A percentile compares a stretch with the other conserved stretches of the same genome.
Conservation (phyloP, 2,888 invertebrate species). For the Galerucella calmariensis region DNA sequence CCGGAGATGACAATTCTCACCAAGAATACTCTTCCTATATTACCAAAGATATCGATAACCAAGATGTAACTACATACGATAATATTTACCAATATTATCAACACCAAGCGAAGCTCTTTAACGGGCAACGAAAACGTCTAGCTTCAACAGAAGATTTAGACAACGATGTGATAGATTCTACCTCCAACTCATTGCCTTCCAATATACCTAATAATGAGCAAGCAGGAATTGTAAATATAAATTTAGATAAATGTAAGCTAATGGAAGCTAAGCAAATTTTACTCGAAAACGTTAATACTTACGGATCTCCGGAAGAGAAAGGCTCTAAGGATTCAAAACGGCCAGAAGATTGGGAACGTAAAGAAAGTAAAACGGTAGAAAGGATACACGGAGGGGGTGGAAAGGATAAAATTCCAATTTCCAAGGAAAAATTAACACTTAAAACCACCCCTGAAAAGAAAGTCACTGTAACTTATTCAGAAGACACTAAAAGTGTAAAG, state of each 20-base stretch:
- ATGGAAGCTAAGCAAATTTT: conserved; percentile 57
- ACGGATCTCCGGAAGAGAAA: conserved; percentile 63
- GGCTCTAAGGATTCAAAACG: conserved; percentile 64
- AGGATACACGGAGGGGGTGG: conserved; percentile 64
- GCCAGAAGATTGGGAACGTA: conserved; percentile 64
- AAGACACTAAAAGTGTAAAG: conserved; percentile 39
- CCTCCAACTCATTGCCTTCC: conserved; percentile 64
- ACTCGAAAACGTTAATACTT: conserved; percentile 52
- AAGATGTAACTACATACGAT: conserved; percentile 61
- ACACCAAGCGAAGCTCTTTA: conserved; percentile 59
- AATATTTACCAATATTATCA: conserved; percentile 61
- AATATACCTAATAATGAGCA: conserved; percentile 61
- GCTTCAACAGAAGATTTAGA: conserved; percentile 66
- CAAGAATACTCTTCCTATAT: conserved; percentile 39
- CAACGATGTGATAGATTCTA: conserved; percentile 58
- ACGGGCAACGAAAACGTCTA: conserved; percentile 61
- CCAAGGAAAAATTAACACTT: conserved; percentile 53
- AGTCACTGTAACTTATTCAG: conserved; percentile 49
- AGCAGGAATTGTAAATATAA: conserved; percentile 58
- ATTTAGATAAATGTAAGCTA: conserved; percentile 57
- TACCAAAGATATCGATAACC: conserved; percentile 54
- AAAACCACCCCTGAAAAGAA: conserved; percentile 54
- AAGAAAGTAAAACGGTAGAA: conserved; percentile 62
- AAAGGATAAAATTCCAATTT: conserved; percentile 55
- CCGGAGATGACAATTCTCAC: conserved; percentile 54